Base-by-base conservation (phyloP, 2,113 vertebrate genomes). In the Cygnus buccinator region DNA sequence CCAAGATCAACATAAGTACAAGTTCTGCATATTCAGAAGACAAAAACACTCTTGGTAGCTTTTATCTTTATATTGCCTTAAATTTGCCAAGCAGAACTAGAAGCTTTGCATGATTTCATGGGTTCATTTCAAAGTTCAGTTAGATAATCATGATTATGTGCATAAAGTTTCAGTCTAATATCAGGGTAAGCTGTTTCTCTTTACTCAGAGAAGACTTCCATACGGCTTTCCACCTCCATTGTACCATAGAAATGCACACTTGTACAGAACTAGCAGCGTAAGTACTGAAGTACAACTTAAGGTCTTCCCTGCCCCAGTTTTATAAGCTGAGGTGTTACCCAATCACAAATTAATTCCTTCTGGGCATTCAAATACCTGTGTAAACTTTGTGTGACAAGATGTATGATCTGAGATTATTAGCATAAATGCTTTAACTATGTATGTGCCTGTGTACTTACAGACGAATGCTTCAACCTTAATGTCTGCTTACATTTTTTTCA, bases 1-100 rank as follows among this genome's bases (percentile, higher is more conserved):
- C 81, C 84, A 82, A 87, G 89, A 81, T 82, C 80, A 94, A 54
- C 76, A 65, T 63, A 87, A 94, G 23, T 28, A 75, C 75, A 77
- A 88, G 31, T 80, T 87, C 50, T 90, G 76, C 44, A 75, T 66
- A 79, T 76, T 83, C 59, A 62, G 41, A 83, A 91, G 87, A 78
- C n/a, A 85, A 87, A 93, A 92, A 57, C 25, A 59, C 31, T 75
- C 13, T 46, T 21, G 18, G 23, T 70, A 70, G 44, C 16, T 26
- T 68, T 79, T 59, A 46, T 82, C 71, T 93, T 92, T 43, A 70
- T 22, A n/a, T 68, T 85, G 52, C 44, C 25, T 87, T 68, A 46
- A 65, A 39, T 71, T 81, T 84, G 31, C n/a, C 46, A 89, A 71
- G 50, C 35, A 90, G 61, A 87, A 48, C 39, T 44, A 89, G 39